phyloP scores from a whole-genome alignment of 1,140 invertebrate genomes.

The Xylocopa sonorina region DNA sequence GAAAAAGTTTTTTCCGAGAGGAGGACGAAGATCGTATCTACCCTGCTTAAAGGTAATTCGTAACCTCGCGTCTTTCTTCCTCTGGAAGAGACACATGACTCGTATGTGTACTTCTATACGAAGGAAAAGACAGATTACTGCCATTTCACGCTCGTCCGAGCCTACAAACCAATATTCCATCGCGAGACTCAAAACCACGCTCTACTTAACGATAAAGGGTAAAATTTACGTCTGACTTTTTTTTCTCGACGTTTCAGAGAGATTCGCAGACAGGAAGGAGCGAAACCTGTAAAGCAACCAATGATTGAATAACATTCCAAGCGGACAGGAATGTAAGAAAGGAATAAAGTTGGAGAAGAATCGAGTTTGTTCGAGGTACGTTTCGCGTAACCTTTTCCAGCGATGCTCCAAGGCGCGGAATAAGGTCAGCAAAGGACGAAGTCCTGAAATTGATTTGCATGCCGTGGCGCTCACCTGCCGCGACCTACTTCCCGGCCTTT shows the following conservation, averaged over 20 bases:
- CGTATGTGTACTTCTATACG: neutral
- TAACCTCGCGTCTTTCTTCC: neutral
- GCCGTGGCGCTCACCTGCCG: constrained; percentile 47
- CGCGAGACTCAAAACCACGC: neutral
- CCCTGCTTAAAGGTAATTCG: constrained; percentile 26
- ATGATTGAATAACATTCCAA: no score
- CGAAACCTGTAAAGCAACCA: no score
- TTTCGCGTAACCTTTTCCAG: neutral
- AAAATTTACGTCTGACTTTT: neutral
- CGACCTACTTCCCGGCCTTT: constrained; percentile 40
- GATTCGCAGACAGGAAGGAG: no score
- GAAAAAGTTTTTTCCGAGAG: neutral
- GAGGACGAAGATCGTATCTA: constrained; percentile 12
- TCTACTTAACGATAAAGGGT: neutral
- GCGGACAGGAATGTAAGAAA: no score
- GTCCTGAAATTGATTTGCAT: constrained; percentile 49
- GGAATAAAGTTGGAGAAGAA: neutral
- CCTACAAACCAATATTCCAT: neutral
- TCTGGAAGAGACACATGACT: neutral
- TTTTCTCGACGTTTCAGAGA: no score
- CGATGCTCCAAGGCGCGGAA: neutral
- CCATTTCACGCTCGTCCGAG: neutral
- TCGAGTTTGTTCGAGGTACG: neutral
- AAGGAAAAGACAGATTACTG: neutral
- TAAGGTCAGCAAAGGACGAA: constrained; percentile 25